Conservation (phyloP, 1,140 invertebrate genomes). For the Physella acuta region DNA sequence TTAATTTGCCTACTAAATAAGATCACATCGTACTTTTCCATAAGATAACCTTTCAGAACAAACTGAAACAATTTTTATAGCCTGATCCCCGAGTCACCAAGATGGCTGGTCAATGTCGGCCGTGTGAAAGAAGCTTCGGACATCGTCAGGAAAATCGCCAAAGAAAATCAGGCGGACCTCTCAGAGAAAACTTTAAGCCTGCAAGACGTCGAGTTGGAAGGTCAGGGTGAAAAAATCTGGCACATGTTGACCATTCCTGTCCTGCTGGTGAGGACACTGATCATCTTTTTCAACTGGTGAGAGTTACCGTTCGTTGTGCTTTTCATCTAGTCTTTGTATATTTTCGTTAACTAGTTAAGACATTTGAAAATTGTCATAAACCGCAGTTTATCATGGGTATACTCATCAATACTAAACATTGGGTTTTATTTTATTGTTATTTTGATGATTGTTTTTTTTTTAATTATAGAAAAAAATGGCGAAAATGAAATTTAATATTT, state of each 20-base stretch:
- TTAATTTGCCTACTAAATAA: neutral
- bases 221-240: slow-evolving; percentile 25
- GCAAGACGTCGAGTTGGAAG: slow-evolving; percentile 19
- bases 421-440: no score
- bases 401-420: no score
- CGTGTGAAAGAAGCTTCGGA: slow-evolving; percentile 39
- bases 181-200: slow-evolving; percentile 16
- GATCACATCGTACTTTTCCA: neutral
- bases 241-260: slow-evolving; percentile 28
- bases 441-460: no score
- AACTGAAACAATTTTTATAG: slow-evolving; percentile 24
- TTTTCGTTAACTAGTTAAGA: no score
- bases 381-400: no score
- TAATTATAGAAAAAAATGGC: no score
- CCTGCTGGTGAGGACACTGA: slow-evolving; percentile 26
- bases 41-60: neutral
- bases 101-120: slow-evolving; percentile 41
- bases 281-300: slow-evolving; percentile 42
- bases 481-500: no score
- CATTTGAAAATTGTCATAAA: no score
- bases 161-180: slow-evolving; percentile 32
- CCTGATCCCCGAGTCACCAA: slow-evolving; percentile 45
- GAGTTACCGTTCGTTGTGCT: no score
- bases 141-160: slow-evolving; percentile 35
- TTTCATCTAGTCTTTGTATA: no score